Percentiles rank a stretch among this genome's conserved stretches.
Conservation (phyloP, 2,888 invertebrate species). For the Chesias legatella region DNA sequence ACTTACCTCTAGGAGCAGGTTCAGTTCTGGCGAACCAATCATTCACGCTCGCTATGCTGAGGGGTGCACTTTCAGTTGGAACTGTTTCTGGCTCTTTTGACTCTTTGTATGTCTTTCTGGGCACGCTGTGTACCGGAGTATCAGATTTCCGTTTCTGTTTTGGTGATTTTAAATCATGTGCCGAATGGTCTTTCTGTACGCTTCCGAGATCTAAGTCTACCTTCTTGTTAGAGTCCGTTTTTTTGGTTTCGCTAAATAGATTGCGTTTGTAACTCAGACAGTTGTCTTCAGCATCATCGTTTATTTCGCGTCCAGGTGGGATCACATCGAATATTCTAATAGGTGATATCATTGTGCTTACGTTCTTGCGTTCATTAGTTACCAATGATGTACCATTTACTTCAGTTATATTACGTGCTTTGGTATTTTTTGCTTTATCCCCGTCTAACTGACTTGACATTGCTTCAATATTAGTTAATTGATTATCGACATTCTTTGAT, state of each 20-base stretch:
- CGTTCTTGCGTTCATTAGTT: too few relatives aligned
- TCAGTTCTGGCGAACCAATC: conserved; percentile 50
- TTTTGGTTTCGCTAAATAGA: conserved; percentile 24
- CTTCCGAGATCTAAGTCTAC: too few relatives aligned
- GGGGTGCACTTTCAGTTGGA: too few relatives aligned
- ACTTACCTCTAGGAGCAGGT: conserved; percentile 33
- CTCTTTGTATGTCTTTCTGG: conserved; percentile 29
- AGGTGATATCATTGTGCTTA: conserved; percentile 52
- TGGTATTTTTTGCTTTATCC: neutral
- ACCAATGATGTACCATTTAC: too few relatives aligned
- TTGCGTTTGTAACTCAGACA: conserved; percentile 24
- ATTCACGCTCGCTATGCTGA: conserved; percentile 42
- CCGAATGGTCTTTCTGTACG: too few relatives aligned
- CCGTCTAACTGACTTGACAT: neutral
- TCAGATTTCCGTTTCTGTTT: conserved; percentile 27
- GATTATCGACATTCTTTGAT: too few relatives aligned
- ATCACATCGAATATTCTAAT: conserved; percentile 41
- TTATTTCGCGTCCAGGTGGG: conserved; percentile 19
- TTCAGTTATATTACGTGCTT: neutral
- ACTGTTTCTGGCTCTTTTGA: neutral
- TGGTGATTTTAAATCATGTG: too few relatives aligned
- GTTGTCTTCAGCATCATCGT: conserved; percentile 23
- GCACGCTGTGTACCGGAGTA: conserved; percentile 15
- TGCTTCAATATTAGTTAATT: neutral
- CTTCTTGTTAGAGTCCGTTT: conserved; percentile 7